Conservation (phyloP, 2,113 vertebrate species). For the Tor tambroides region DNA sequence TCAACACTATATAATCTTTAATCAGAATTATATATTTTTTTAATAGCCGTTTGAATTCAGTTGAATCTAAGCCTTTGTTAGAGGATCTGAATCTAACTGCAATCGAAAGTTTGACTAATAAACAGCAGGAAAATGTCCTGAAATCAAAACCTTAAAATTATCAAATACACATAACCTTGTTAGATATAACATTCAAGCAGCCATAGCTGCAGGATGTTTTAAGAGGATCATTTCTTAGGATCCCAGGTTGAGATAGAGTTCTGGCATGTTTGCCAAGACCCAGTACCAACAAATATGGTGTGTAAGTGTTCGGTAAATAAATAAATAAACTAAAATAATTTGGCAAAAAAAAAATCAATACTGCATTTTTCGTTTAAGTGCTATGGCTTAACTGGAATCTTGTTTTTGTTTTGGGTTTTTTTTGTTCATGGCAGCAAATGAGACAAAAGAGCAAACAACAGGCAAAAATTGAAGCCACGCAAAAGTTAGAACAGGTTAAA, state of each 20-base stretch:
- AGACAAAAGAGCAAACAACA: slow-evolving; percentile 95
- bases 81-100: neutral
- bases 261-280: slow-evolving; percentile 57
- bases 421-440: slow-evolving; percentile 84
- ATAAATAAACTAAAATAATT: neutral
- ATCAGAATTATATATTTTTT: neutral
- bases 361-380: neutral
- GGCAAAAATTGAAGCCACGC: slow-evolving; percentile 95
- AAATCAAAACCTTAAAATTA: no score
- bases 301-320: neutral
- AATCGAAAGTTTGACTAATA: no score
- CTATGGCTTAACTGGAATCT: slow-evolving; percentile 48
- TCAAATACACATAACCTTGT: neutral
- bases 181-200: neutral
- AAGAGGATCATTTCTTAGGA: neutral
- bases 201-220: no score
- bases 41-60: neutral
- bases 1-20: neutral
- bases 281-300: slow-evolving; percentile 16
- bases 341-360: no score
- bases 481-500: slow-evolving; percentile 97
- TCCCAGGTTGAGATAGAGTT: slow-evolving; percentile 52
- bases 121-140: no score
- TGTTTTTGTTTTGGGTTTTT: neutral
- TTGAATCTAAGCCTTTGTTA: neutral